Evolutionary conservation across 2,888 invertebrate genomes (phyloP), one percentile per base, ranked within the genome.

Genomic region (Sturmia bella): DNA sequence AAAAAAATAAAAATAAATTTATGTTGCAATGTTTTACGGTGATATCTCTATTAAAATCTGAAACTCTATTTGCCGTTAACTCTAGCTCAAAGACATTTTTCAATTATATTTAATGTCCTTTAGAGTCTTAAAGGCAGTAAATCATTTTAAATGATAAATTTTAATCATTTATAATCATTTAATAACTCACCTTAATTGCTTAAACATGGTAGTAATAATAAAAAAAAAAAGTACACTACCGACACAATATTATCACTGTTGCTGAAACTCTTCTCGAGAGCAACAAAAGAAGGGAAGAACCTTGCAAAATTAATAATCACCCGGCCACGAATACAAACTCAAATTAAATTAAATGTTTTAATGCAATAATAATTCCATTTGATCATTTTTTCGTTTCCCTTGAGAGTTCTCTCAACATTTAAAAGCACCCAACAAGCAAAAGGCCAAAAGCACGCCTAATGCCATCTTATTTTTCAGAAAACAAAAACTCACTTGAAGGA

Each of bases 141-240:
- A 81, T 73, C 81, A 77, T 48, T 59, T 63, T 24, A 19, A 50
- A 77, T 81, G 76, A 69, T 77, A 73, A 56, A 81, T 69, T 81
- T 50, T 81, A 81, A 68, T 69, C 76, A 77, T 80, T 80, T 76
- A 76, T 76, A 72, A 72, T 66, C 57, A 66, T 17, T 66, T 69
- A 56, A 80, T 59, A 75, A 59, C 70, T 64, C 59, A 66, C 56
- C 73, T 54, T 45, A 72, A 72, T 72, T 61, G 72, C 59, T 72
- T 15, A 50, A 50, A n/a, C 48, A 21, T 15, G 66, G 61, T 17
- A 45, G 59, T 21, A 11, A n/a, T 41, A 41, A 19, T 11, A 2
- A 39, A 37, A 12, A 57, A 2, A 39, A 54, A 27, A 17, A 12
- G 12, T 52, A 13, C 9, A 48, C 19, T 0, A 15, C 5, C 11